Evolutionary conservation across 2,113 vertebrate species (phyloP).

Genomic region (Cathartes aura): DNA sequence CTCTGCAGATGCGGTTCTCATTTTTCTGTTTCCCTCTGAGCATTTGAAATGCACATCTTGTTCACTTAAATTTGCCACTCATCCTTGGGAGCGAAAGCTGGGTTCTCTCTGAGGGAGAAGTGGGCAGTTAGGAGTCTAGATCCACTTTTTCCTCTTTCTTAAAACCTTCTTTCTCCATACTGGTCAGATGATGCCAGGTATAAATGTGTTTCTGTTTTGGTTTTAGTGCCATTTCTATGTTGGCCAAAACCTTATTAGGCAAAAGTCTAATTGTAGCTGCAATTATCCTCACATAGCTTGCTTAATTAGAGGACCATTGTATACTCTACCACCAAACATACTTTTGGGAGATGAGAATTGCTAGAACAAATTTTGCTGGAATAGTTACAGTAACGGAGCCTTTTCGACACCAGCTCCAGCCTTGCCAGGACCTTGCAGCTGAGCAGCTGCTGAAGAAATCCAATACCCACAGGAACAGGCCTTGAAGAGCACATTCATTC

Average conservation of each 20-base stretch:
- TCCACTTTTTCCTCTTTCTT: background rate
- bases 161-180: background rate
- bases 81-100: background rate
- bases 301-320: constrained; percentile 53
- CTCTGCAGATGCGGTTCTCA: background rate
- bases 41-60: background rate
- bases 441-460: background rate
- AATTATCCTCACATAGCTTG: constrained; percentile 22
- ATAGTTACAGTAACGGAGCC: background rate
- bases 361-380: constrained; percentile 39
- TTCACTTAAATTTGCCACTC: background rate
- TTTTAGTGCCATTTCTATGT: background rate
- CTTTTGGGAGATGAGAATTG: constrained; percentile 25
- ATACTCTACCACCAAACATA: constrained; percentile 13
- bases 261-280: constrained; percentile 42
- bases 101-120: background rate
- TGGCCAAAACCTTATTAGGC: constrained; percentile 25
- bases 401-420: background rate
- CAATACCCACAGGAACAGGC: background rate
- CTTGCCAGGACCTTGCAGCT: background rate
- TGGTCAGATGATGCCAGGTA: background rate
- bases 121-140: background rate
- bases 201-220: constrained; percentile 26
- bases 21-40: background rate
- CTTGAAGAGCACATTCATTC: background rate